Evolutionary conservation across 2,113 vertebrate species (phyloP), one percentile per base, ranked within the genome.

Genomic region (Trachemys scripta): DNA sequence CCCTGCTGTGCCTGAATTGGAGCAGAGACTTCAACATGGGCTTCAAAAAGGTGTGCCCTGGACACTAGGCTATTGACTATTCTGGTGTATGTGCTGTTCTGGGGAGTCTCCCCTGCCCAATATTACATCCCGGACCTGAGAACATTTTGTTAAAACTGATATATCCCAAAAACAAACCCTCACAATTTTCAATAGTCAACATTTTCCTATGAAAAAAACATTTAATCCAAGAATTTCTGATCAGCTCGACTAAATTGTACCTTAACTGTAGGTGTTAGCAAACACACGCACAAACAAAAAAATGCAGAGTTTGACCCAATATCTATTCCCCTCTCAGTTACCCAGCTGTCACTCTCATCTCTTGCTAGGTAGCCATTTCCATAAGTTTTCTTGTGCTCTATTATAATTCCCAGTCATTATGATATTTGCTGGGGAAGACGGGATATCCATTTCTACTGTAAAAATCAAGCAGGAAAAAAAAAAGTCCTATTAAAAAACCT

Each of bases 281-380:
- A 75, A 35, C 6, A 27, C 5, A 93, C 7, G 49, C 0, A 38
- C 2, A 62, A 12, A 69, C 0, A 38, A 2, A 62, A 27, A 69
- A 29, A 1, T 84, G 62, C 84, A 62, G n/a, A 79, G 14, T 0
- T 1, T 0, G 0, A 80, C 19, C 54, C 54, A 90, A 95, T 79
- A 85, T 84, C 2, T 3, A 9, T 85, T 78, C 5, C 3, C 6
- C 53, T 16, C 50, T 69, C 10, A 78, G 29, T 14, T 8, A 16
- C 45, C 85, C 38, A 80, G 87, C 42, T 47, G 11, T 76, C 38
- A 76, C 42, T 45, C 69, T 14, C 19, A 19, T 72, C 17, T 22
- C 16, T 47, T 78, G 75, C 24, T 90, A 14, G 87, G 19, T 2
- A 42, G 57, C 0, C 35, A 8, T 86, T 91, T 96, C 42, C 80